Percentiles rank a stretch among this genome's conserved stretches.
Conservation (phyloP, 2,888 invertebrate genomes). For the Erebia ligea region DNA sequence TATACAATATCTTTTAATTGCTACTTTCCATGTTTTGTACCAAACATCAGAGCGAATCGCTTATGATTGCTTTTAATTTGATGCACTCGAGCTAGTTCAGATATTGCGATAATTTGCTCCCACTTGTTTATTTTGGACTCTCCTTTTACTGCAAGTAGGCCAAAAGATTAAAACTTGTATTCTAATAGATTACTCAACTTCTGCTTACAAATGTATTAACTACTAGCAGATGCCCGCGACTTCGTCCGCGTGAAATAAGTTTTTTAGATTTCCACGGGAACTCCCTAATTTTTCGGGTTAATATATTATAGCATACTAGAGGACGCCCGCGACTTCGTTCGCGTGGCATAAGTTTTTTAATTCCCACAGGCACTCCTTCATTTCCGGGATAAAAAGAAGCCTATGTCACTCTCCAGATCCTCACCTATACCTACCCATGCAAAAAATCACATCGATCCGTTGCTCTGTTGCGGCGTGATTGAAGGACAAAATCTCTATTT, state of each 20-base stretch:
- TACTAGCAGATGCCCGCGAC: background rate
- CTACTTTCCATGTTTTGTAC: constrained; percentile 16
- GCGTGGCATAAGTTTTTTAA: too few species aligned
- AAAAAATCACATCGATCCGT: too few species aligned
- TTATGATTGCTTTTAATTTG: constrained; percentile 17
- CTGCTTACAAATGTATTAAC: background rate
- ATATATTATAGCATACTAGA: too few species aligned
- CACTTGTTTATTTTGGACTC: constrained; percentile 22
- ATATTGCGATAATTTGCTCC: constrained; percentile 17
- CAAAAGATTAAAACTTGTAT: background rate
- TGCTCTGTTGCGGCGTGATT: too few species aligned
- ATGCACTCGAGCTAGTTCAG: constrained; percentile 27
- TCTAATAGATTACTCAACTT: background rate
- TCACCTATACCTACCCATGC: too few species aligned
- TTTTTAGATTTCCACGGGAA: too few species aligned
- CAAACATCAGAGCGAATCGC: background rate
- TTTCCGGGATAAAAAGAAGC: too few species aligned
- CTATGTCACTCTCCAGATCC: too few species aligned
- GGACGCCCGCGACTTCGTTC: too few species aligned
- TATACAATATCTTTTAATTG: constrained; percentile 12
- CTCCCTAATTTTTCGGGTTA: too few species aligned
- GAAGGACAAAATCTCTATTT: too few species aligned
- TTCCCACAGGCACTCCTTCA: too few species aligned
- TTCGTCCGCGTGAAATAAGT: background rate
- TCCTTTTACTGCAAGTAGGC: constrained; percentile 21